A percentile compares a stretch with the other conserved stretches of the same genome.
Evolutionary conservation across 2,113 vertebrate genomes (phyloP).

Genomic region (Corythornis madagascariensis): DNA sequence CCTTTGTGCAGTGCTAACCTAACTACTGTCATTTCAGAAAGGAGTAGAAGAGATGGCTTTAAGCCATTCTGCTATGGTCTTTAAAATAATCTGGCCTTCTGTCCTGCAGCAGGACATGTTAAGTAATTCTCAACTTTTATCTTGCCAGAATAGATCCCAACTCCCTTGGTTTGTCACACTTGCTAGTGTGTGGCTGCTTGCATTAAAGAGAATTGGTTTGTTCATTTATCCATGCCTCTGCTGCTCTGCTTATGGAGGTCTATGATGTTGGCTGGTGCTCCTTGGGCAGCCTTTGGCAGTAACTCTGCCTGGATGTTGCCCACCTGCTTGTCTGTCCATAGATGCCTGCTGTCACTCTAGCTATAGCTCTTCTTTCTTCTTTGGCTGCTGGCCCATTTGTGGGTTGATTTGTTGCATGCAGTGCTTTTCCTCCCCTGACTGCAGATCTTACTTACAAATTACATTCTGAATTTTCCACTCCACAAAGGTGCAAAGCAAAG

Average conservation of each 20-base stretch:
- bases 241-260: not conserved
- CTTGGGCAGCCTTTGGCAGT: not conserved
- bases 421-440: not conserved
- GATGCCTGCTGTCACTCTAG: slow-evolving; percentile 19
- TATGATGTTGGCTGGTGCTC: slow-evolving; percentile 2
- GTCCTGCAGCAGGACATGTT: not conserved
- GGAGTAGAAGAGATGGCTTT: not conserved
- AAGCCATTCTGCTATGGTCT: not conserved
- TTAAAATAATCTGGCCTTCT: not conserved
- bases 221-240: not conserved
- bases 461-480: slow-evolving; percentile 14
- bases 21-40: not conserved
- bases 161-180: not conserved
- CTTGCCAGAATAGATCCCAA: not conserved
- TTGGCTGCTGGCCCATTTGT: not conserved
- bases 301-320: not conserved
- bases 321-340: not conserved
- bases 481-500: not conserved
- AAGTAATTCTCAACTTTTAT: not conserved
- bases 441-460: not conserved
- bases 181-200: not conserved
- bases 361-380: not conserved
- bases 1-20: not conserved
- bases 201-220: not conserved
- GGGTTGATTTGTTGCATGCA: slow-evolving; percentile 13